Evolutionary conservation across 2,797 vertebrate species (phyloP).

Genomic region (Danio albolineatus): DNA sequence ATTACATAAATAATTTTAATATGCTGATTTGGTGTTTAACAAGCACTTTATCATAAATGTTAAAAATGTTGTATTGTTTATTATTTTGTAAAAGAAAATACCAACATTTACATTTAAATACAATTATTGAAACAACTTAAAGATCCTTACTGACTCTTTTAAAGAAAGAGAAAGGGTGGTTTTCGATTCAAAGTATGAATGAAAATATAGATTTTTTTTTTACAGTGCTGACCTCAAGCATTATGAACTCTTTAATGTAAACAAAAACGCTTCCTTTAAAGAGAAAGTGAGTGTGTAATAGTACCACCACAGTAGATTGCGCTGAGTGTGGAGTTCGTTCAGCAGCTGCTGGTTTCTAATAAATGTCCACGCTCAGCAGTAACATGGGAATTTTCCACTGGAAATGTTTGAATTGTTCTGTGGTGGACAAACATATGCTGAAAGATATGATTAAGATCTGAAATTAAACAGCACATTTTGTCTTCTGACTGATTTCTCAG

Average conservation of each 20-base stretch:
- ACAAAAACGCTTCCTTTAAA: neutral
- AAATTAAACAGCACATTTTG: neutral
- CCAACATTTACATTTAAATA: neutral
- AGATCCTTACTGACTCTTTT: neutral
- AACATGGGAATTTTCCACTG: constrained; percentile 24
- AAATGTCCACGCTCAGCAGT: constrained; percentile 16
- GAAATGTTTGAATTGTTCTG: constrained; percentile 5
- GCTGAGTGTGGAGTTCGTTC: neutral
- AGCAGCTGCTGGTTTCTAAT: constrained; percentile 19
- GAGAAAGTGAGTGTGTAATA: too few relatives aligned
- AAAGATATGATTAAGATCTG: constrained; percentile 17
- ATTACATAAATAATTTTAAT: neutral
- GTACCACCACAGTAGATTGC: too few relatives aligned
- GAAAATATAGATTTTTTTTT: neutral
- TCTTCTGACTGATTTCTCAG: neutral
- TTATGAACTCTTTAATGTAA: neutral
- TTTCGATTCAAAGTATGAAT: neutral
- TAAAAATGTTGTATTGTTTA: neutral
- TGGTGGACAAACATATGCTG: neutral
- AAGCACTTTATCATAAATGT: neutral
- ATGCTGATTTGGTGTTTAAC: neutral
- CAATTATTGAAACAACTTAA: neutral
- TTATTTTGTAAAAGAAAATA: neutral
- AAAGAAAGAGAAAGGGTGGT: too few relatives aligned
- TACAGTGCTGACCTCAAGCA: neutral